These are phyloP conservation scores for Stigmatopora argus DNA, from an alignment of 2,113 vertebrate species.

Conservation along the genomic window DNA sequence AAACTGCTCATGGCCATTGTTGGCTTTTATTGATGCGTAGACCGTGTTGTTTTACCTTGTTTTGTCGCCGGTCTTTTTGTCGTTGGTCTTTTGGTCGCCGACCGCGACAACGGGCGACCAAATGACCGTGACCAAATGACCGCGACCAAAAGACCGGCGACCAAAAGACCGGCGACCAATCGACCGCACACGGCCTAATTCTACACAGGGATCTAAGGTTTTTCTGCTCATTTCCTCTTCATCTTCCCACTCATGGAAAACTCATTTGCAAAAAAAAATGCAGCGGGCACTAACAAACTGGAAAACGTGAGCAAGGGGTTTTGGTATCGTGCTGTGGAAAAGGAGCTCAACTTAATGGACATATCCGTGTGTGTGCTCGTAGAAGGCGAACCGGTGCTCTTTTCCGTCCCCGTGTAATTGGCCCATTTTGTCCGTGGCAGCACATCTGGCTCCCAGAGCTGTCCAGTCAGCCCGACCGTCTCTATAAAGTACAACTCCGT, in stretches of 20 bases:
- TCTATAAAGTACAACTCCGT: constrained; percentile 66
- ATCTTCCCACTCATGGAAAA: not conserved
- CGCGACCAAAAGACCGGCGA: too few species aligned
- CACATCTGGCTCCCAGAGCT: constrained; percentile 67
- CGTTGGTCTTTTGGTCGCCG: too few species aligned
- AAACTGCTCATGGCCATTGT: too few species aligned
- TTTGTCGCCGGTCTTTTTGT: too few species aligned
- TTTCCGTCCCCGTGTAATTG: constrained; percentile 48
- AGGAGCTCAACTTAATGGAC: constrained; percentile 24
- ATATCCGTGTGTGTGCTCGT: constrained; percentile 35
- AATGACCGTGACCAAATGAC: too few species aligned
- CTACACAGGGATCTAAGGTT: too few species aligned
- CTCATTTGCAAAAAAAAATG: not conserved
- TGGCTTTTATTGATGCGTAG: too few species aligned
- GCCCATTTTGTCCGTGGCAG: constrained; percentile 37
- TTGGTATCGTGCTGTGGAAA: not conserved
- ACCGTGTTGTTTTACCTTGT: too few species aligned
- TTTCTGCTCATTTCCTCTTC: not conserved
- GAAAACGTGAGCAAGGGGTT: not conserved
- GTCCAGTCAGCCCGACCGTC: constrained; percentile 38
- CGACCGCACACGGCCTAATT: too few species aligned
- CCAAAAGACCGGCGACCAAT: too few species aligned
- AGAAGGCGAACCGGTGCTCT: constrained; percentile 24
- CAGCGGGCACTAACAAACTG: not conserved
- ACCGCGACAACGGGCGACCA: too few species aligned